Base-by-base conservation (phyloP, 2,888 invertebrate species). In the Hypomecis atomaria region DNA sequence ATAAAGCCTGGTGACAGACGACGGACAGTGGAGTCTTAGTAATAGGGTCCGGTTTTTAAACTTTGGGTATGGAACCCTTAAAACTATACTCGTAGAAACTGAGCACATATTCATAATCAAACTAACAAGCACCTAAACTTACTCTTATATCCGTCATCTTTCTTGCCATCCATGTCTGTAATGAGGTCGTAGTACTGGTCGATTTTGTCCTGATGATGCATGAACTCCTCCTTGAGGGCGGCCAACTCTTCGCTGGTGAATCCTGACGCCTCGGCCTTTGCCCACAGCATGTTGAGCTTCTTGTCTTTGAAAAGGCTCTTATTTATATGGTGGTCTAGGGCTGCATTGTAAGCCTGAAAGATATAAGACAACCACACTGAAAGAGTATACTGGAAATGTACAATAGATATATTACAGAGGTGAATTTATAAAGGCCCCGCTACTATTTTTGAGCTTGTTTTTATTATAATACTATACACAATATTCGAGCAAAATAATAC, bases 151-250 rank as follows among this genome's bases (percentile, higher is more conserved):
- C 93, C 92, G 71, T 95, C 94, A 48, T 95, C 94, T 40, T 92
- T 84, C 48, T 89, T 87, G 13, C 91, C 93, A 72, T 96, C 95
- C 38, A 96, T 90, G 76, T 97, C 96, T 71, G 95, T 94, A 57
- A 98, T 90, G 63, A 98, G 84, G 48, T 95, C 94, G 84, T 97
- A 96, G 82, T 98, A 98, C 79, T 98, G 96, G 83, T 98, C 97
- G 55, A 98, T 95, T 89, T 98, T 98, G 73, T 98, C 96, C 84
- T 98, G 98, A 80, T 99, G 98, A 84, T 98, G 98, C 23, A 90
- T 88, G 79, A 99, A 98, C 87, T 99, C 99, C 83, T 98, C 97
- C 79, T 96, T 96, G 11, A 99, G 85, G 0, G 97, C 95, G 65
- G 95, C 92, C 49, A 99, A 83, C 86, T 99, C 98, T 71, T 96